Evolutionary conservation across 2,113 vertebrate species (phyloP), one percentile per base, ranked within the genome.

Genomic region (Mesembrinibis cayennensis): DNA sequence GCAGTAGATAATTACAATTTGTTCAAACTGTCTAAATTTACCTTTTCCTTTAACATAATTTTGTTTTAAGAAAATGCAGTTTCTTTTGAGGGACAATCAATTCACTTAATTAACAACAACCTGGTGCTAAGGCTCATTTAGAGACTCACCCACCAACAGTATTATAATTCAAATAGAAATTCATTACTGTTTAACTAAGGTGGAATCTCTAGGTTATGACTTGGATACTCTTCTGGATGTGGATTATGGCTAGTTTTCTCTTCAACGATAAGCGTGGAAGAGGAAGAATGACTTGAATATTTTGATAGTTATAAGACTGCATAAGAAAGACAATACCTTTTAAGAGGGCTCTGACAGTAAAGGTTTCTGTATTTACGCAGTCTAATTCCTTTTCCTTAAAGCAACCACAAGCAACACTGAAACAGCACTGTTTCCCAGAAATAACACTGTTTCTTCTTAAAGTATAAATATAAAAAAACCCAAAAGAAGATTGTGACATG

Each of bases 1-100:
- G 62, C 87, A 96, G 94, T 55, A 97, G 97, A 98, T 97, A 94
- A 97, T 96, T 96, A 90, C 44, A 78, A 89, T 81, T 97, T 79
- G 22, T 90, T 93, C 92, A 84, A 90, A 95, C 95, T 84, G 38
- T 91, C 89, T 92, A 79, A 78, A 94, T 96, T 93, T 96, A 96
- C 86, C 36, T 94, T 63, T 84, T n/a, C 26, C 19, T 94, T 80
- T 89, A 84, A 90, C 56, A 66, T 29, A 73, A 84, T 69, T 93
- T 76, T 93, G 49, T 72, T 91, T 77, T 96, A 97, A 97, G 58
- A 96, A 84, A 95, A 90, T 52, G 18, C 15, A 70, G 52, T 69
- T 97, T 91, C 81, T 96, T 94, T 59, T 69, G 70, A 63, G 36
- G 20, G 85, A 92, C 74, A 95, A 96, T 97, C 88, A 98, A 85